Evolutionary conservation across 2,888 invertebrate species (phyloP), one percentile per base, ranked within the genome.

Genomic region (Ephialtes manifestator): DNA sequence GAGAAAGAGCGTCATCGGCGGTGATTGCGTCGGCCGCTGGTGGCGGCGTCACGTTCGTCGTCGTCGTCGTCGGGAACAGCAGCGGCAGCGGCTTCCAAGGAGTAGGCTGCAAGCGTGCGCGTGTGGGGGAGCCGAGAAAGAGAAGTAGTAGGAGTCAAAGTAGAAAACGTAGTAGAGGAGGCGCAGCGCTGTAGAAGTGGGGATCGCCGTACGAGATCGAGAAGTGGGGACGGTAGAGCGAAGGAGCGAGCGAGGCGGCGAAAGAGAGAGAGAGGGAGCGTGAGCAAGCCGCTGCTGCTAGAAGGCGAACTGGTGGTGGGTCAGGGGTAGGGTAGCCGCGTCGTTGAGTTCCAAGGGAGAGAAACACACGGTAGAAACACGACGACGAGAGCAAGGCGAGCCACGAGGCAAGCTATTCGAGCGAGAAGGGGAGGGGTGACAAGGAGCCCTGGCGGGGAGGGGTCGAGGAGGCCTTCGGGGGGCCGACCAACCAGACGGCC

Each of bases 401-500:
- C 96, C 90, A 96, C 96, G 93, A 95, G 96, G 89, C 81, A 88
- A 96, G 93, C 95, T 96, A 83, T 96, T 96, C 92, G 95, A 95
- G 91, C 96, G 96, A 89, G 95, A 92, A 95, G 95, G 90, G 96
- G 96, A 95, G 95, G 95, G 95, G 95, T 95, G 95, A 94, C 94
- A 94, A 94, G 93, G 92, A 94, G 94, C 93, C 94, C 94, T 95
- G 95, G 95, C 95, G 95, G 95, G 95, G 95, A 95, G 96, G 96
- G 95, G 96, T 94, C 95, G 95, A 96, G 96, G 96, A 96, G 96
- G 96, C 97, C 97, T 97, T 97, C 96, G 96, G 95, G 96, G 96
- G 96, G 96, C 95, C 96, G 96, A 95, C 94, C 94, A 94, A 94
- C 94, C 94, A 94, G 94, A 96, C 96, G 96, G 97, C 97, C 96